Conservation (phyloP, 2,113 vertebrate genomes). For the Pimephales promelas region DNA sequence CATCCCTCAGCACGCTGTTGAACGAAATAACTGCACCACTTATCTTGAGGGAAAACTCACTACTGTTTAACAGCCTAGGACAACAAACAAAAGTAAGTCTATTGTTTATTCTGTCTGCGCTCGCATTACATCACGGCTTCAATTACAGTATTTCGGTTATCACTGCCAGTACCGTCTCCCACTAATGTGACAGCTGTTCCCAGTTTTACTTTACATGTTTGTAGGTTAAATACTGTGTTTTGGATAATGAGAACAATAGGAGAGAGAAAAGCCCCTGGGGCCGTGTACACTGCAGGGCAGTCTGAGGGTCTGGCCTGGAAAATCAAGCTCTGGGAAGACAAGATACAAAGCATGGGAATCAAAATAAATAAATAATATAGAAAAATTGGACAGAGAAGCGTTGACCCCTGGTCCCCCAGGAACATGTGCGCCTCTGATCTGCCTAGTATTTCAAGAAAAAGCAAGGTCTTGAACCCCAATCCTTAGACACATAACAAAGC, state of each 20-base stretch:
- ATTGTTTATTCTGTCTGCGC: conserved; percentile 54
- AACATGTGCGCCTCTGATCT: conserved; percentile 88
- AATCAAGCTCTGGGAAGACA: conserved; percentile 78
- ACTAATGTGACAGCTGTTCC: conserved; percentile 66
- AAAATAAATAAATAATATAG: conserved; percentile 49
- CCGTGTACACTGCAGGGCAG: conserved; percentile 78
- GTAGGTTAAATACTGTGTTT: conserved; percentile 67
- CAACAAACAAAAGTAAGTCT: conserved; percentile 49
- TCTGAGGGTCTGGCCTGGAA: conserved; percentile 83
- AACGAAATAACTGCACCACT: conserved; percentile 7
- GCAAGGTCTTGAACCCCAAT: conserved; percentile 90
- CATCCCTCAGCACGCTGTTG: conserved; percentile 24
- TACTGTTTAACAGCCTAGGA: conserved; percentile 50
- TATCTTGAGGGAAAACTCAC: conserved; percentile 53
- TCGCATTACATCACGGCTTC: conserved; percentile 56
- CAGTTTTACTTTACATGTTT: conserved; percentile 63
- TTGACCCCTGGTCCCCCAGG: conserved; percentile 81
- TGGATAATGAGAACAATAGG: conserved; percentile 65
- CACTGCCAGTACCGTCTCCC: conserved; percentile 58
- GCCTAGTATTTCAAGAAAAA: conserved; percentile 90
- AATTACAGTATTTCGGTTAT: conserved; percentile 59
- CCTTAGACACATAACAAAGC: conserved; percentile 92
- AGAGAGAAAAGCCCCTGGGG: conserved; percentile 64
- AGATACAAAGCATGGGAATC: conserved; percentile 40
- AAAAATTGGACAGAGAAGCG: conserved; percentile 86